Evolutionary conservation across 2,113 vertebrate genomes (phyloP), one percentile per base, ranked within the genome.

Genomic region (Nestor notabilis): DNA sequence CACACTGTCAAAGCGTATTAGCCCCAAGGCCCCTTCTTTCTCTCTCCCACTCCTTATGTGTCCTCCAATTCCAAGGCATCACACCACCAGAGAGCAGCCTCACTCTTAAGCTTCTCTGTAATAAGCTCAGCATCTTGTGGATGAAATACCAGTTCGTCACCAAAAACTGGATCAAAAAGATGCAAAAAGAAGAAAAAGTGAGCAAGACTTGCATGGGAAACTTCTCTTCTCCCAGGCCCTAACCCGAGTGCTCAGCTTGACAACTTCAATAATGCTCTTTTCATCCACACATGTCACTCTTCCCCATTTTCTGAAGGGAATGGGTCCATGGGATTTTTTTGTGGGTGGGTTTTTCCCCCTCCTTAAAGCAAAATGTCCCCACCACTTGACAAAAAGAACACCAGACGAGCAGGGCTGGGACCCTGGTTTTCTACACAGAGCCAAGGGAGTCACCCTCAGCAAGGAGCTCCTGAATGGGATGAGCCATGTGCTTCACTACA

Each of bases 1-100:
- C 2, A 21, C 0, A 2, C 29, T 0, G 1, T 23, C 46, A 35
- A 28, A 29, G 17, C 19, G 44, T 35, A 46, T 47, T 28, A 53
- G n/a, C n/a, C 39, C 46, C 12, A 41, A 66, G 31, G 15, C 16
- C 52, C 20, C 12, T 19, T 52, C 47, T 15, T 58, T 28, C 44
- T 21, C 24, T 44, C 15, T 70, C 39, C 25, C 46, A 28, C 37
- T 90, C 29, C 11, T 39, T 58, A 20, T 0, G 12, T 14, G 35
- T 41, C 60, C 53, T 53, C 25, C 1, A 0, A 46, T 53, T 37
- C 28, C 28, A 41, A 55, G 16, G 53, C 37, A 79, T 41, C 18
- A 37, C 0, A 1, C 10, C 43, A 56, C 20, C 0, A 0, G 37
- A 64, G 50, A 83, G 49, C 43, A 58, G 50, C 23, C 50, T 46